Evolutionary conservation across 2,888 invertebrate genomes (phyloP).

Genomic region (Cephalotes varians): DNA sequence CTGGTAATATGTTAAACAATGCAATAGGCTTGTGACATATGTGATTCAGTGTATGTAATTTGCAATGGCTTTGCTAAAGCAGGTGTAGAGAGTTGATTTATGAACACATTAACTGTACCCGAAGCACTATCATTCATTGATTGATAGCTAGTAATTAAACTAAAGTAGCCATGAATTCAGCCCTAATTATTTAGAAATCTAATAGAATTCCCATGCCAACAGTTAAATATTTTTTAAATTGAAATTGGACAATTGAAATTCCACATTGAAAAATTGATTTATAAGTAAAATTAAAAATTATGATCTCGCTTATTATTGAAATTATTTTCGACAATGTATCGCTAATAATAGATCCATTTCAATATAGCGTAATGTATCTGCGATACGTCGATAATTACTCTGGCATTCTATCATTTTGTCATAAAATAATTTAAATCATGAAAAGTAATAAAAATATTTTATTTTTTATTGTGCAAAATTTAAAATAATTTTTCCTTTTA

Average conservation of each 20-base stretch:
- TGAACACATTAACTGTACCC: slow-evolving; percentile 41
- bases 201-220: not conserved
- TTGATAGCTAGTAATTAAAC: slow-evolving; percentile 50
- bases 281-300: not conserved
- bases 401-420: not conserved
- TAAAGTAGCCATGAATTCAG: slow-evolving; percentile 26
- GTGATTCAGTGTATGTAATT: slow-evolving; percentile 32
- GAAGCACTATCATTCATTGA: slow-evolving; percentile 38
- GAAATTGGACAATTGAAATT: no score
- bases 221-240: slow-evolving; percentile 25
- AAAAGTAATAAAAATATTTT: not conserved
- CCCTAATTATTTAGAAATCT: slow-evolving; percentile 37
- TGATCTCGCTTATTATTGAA: not conserved
- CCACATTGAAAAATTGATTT: not conserved
- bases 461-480: not conserved
- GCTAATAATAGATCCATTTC: not conserved
- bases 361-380: not conserved
- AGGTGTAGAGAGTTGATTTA: slow-evolving; percentile 30
- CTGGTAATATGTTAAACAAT: not conserved
- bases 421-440: not conserved
- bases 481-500: not conserved
- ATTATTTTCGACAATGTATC: slow-evolving; percentile 1
- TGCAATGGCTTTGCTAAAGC: slow-evolving; percentile 12
- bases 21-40: not conserved
- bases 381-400: not conserved